Base-by-base conservation (phyloP, 1,140 invertebrate genomes). In the Drosophila bocki region DNA sequence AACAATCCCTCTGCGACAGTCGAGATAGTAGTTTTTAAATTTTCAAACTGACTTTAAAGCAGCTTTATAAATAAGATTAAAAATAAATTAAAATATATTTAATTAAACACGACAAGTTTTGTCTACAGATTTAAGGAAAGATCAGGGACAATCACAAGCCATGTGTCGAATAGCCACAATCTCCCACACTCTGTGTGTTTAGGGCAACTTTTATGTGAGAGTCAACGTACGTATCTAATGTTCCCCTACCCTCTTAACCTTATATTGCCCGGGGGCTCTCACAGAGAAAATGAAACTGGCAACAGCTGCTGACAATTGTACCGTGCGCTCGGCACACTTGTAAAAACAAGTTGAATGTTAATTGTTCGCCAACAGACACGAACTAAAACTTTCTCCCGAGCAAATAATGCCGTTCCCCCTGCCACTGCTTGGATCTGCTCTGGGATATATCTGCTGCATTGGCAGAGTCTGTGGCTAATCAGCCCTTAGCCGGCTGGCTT, bases 271-370 rank as follows among this genome's bases (percentile, higher is more conserved):
- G 13, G 17, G 26, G 67, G 63, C 47, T 22, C 35, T 29, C 26
- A 32, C 33, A 17, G 15, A 51, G 48, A 68, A 67, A 54, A 44
- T 54, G 50, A 69, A 48, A 53, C 48, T 45, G 22, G 48, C 11
- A 70, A 68, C 67, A 70, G 63, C 67, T 70, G 67, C 5, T 54
- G 33, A 42, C 67, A 70, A 70, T 67, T 54, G 67, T 54, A 33
- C 33, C 63, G 44, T 42, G 47, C 50, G 64, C 76, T 56, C 63
- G 29, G 33, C 78, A 70, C 54, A 68, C 63, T 81, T 50, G 81
- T 84, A 64, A 80, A 71, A 80, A 77, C 81, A 68, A 80, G 59
- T 48, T 78, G 79, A 84, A 84, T 84, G 81, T 84, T 84, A 84
- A 84, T 84, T 84, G 76, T 83, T 84, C 68, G 58, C 51, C 71